Base-by-base conservation (phyloP, 1,140 invertebrate species). In the Pseudomyrmex pallidus region DNA sequence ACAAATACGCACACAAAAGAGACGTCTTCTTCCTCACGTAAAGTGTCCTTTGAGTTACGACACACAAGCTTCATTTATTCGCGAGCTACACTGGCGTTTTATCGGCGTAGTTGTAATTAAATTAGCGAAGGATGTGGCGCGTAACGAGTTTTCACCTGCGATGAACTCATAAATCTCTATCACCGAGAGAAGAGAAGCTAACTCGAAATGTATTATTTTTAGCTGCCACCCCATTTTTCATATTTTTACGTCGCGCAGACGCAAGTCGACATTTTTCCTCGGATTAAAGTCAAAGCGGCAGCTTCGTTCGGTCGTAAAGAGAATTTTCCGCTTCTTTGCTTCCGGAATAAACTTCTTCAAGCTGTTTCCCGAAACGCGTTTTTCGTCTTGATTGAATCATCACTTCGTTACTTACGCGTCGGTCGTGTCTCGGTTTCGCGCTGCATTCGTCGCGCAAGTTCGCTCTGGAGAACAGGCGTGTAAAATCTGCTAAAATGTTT, bases 221-320 rank as follows among this genome's bases (percentile, higher is more conserved):
- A 48, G 17, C 61, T 10, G 25, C 62, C 15, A 48, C 2, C 4
- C 0, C 63, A 70, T 70, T 70, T 78, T 70, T 78, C 64, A 70
- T 78, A 78, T 78, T 78, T 78, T 78, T 12, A 15, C 15, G 20
- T 68, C 52, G 56, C 4, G 12, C 10, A 25, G 35, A 35, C 44
- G 17, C 48, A 74, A 62, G 73, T 64, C 25, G 74, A 77, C 50
- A 66, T 77, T 77, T 70, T 78, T 70, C 64, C 57, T 20, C 25
- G 22, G 15, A 57, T 57, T 22, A 68, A 56, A 57, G 2, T 25
- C n/a, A 48, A n/a, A 66, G 57, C 73, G 22, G 46, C n/a, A 48
- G 46, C 25, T 25, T 25, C 15, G 64, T 35, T 63, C 2, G 48
- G 9, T 1, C 48, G 4, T 70, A 77, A 78, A 57, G 64, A 68